Percentiles rank a stretch among this genome's conserved stretches.
phyloP scores from a whole-genome alignment of 2,113 vertebrate species.

The Leucoraja erinaceus region DNA sequence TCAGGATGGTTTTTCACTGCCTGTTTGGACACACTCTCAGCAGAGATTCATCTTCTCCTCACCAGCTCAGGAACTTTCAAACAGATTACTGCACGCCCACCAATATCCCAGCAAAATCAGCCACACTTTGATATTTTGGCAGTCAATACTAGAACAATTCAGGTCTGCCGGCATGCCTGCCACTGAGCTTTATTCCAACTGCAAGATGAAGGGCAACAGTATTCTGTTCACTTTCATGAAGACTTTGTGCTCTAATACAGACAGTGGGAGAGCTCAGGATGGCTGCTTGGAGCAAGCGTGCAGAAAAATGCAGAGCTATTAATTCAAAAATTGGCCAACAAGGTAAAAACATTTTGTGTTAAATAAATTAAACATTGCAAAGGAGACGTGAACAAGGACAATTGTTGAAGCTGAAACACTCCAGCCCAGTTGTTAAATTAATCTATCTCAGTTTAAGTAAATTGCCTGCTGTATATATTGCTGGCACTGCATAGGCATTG shows the following conservation, averaged over 20 bases:
- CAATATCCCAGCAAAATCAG: not conserved
- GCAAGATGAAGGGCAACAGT: not conserved
- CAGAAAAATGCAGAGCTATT: not conserved
- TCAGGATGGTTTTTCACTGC: not conserved
- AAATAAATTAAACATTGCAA: not conserved
- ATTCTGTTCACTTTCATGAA: not conserved
- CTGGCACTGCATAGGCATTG: not conserved
- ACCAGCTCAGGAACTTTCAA: not conserved
- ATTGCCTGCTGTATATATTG: not conserved
- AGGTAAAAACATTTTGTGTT: not conserved
- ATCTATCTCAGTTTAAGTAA: conserved; percentile 8
- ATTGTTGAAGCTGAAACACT: not conserved
- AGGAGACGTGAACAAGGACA: not conserved
- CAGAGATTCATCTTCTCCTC: not conserved
- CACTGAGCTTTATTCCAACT: not conserved
- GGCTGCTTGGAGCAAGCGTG: not conserved
- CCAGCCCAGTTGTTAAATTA: not conserved
- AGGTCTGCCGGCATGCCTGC: not conserved
- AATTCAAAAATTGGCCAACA: not conserved
- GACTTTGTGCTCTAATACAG: not conserved
- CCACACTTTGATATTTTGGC: not conserved
- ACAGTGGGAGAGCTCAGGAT: not conserved
- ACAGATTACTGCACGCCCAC: not conserved
- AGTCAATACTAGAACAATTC: not conserved
- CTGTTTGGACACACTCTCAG: not conserved